Conservation (phyloP, 2,888 invertebrate genomes). For the Actias luna region DNA sequence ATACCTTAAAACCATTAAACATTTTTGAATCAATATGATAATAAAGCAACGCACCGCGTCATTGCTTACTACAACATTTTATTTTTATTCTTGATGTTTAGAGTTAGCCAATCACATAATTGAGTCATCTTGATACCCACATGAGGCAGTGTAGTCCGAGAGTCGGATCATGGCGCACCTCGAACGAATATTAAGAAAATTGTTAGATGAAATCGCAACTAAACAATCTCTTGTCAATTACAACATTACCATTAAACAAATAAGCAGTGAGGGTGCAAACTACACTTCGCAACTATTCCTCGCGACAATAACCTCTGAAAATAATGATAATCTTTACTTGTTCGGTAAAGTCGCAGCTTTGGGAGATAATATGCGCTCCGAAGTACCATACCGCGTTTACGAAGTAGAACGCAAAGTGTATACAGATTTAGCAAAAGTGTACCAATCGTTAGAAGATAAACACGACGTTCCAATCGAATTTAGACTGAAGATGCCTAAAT, state of each 20-base stretch:
- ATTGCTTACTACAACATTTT: not conserved
- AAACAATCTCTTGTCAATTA: constrained; percentile 35
- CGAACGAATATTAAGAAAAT: constrained; percentile 29
- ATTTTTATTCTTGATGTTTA: not conserved
- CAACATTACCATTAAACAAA: constrained; percentile 36
- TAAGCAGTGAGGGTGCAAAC: constrained; percentile 50
- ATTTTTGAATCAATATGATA: not conserved
- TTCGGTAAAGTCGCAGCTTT: constrained; percentile 52
- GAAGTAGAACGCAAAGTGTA: constrained; percentile 30
- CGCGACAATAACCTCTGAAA: constrained; percentile 33
- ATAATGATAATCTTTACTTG: constrained; percentile 40
- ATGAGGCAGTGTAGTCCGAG: constrained; percentile 1
- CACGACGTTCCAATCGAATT: constrained; percentile 30
- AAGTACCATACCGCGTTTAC: constrained; percentile 17
- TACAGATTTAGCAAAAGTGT: constrained; percentile 23
- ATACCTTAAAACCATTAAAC: not conserved
- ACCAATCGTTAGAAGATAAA: constrained; percentile 28
- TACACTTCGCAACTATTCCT: constrained; percentile 48
- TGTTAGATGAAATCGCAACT: constrained; percentile 40
- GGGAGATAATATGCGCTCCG: constrained; percentile 22
- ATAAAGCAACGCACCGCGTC: not conserved
- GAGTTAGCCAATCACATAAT: not conserved
- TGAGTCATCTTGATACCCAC: not conserved
- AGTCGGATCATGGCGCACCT: constrained; percentile 39
- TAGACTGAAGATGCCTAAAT: constrained; percentile 35